phyloP scores from a whole-genome alignment of 1,140 invertebrate genomes.

The Choristoneura fumiferana region DNA sequence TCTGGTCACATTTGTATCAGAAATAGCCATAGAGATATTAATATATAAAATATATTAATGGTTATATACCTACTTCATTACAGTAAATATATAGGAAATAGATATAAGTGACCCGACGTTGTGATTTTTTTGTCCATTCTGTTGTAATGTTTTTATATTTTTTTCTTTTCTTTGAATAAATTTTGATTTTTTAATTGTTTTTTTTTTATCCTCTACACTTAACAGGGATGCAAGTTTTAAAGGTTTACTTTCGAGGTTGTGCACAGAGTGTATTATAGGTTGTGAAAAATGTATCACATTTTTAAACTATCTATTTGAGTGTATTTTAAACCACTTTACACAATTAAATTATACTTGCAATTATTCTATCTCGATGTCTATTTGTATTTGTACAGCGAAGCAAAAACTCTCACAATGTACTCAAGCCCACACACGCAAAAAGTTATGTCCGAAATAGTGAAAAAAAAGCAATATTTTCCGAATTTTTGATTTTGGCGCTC shows the following conservation, averaged over 20 bases:
- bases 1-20: not conserved
- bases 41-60: slow-evolving; percentile 12
- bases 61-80: not conserved
- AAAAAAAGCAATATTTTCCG: too few relatives aligned
- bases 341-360: too few relatives aligned
- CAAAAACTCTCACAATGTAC: too few relatives aligned
- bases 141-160: slow-evolving; percentile 7
- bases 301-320: not conserved
- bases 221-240: slow-evolving; percentile 1
- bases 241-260: not conserved
- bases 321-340: not conserved
- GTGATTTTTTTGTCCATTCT: slow-evolving; percentile 15
- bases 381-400: too few relatives aligned
- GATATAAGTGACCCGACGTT: slow-evolving; percentile 1
- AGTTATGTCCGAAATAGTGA: too few relatives aligned
- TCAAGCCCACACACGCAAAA: too few relatives aligned
- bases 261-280: slow-evolving; percentile 8
- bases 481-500: too few relatives aligned
- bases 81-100: slow-evolving; percentile 3
- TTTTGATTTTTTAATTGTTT: slow-evolving; percentile 10
- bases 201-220: not conserved
- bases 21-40: slow-evolving; percentile 1
- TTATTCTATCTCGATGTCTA: too few relatives aligned
- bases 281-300: slow-evolving; percentile 5
- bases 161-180: slow-evolving; percentile 12